These are phyloP conservation scores for Orthosia gothica DNA, from an alignment of 2,888 invertebrate species.

Conservation along the genomic window DNA sequence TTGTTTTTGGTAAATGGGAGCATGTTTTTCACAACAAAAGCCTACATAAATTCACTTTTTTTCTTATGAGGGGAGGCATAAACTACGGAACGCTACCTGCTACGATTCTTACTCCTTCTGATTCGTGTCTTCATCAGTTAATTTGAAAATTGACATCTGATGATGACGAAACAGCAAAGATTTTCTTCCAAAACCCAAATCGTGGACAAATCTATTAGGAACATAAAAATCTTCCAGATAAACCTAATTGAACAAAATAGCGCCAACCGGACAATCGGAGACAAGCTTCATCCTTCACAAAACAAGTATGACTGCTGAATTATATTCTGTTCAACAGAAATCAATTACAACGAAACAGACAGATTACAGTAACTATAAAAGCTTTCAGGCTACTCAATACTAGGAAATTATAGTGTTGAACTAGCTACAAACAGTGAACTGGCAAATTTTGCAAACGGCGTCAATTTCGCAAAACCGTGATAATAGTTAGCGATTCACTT, in stretches of 20 bases:
- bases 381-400: neutral
- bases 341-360: neutral
- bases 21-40: neutral
- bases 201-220: neutral
- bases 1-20: neutral
- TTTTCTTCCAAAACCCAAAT: neutral
- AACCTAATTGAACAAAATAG: neutral
- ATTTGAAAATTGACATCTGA: neutral
- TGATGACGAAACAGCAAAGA: neutral
- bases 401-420: conserved; percentile 16
- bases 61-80: too few relatives aligned
- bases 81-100: too few relatives aligned
- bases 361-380: neutral
- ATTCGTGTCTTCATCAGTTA: neutral
- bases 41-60: neutral
- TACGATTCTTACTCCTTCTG: too few relatives aligned
- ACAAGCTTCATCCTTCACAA: neutral
- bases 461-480: neutral
- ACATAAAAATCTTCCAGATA: neutral
- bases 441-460: conserved; percentile 15
- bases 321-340: neutral
- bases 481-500: neutral
- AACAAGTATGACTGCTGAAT: neutral
- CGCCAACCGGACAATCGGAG: neutral
- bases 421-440: conserved; percentile 15